phyloP scores from a whole-genome alignment of 2,797 vertebrate genomes.

The Gymnoscopelus braueri region DNA sequence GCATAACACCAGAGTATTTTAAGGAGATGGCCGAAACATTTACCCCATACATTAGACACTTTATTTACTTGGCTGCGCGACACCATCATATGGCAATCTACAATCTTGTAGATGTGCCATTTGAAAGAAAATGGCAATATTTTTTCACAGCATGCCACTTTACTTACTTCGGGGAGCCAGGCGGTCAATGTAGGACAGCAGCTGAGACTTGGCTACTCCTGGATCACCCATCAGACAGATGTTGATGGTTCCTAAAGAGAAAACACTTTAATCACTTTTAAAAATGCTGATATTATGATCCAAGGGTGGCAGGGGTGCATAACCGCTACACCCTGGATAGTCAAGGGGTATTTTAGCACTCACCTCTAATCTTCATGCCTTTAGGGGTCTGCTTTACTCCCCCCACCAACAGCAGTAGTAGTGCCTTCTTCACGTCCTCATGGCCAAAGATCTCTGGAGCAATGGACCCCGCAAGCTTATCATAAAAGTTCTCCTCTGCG shows the following conservation, averaged over 20 bases:
- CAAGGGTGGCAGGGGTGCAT: no score
- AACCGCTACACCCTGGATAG: no score
- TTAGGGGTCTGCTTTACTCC: constrained; percentile 90
- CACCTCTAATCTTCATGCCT: constrained; percentile 96
- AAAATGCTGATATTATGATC: no score
- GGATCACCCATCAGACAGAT: constrained; percentile 96
- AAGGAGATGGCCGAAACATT: no score
- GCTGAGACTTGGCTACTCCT: constrained; percentile 94
- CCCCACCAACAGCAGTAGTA: constrained; percentile 91
- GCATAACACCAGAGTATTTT: no score
- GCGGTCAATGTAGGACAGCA: constrained; percentile 94
- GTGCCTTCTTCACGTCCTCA: constrained; percentile 94
- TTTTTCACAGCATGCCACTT: constrained; percentile 54
- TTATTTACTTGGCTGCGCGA: no score
- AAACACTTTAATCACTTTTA: no score
- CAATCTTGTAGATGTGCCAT: no score
- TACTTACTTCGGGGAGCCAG: constrained; percentile 90
- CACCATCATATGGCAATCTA: no score
- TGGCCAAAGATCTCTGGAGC: constrained; percentile 95
- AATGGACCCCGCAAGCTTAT: constrained; percentile 90
- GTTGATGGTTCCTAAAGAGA: constrained; percentile 89
- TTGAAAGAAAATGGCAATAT: no score
- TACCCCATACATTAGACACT: no score
- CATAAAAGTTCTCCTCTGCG: constrained; percentile 92
- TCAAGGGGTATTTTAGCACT: constrained; percentile 26